Percentiles rank a stretch among this genome's conserved stretches.
Conservation (phyloP, 2,113 vertebrate species). For the Chunga burmeisteri region DNA sequence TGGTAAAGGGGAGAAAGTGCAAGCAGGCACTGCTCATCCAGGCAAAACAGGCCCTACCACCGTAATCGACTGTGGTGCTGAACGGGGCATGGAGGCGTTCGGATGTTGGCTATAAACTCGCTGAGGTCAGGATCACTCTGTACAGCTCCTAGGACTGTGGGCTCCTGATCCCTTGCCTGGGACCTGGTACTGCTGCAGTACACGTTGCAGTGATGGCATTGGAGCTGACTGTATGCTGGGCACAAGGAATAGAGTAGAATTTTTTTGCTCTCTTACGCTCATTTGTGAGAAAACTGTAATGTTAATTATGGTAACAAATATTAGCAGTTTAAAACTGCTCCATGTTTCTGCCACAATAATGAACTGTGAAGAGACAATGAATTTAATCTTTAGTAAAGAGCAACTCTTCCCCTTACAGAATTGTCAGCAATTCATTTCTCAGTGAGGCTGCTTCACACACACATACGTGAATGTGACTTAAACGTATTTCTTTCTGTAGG, state of each 20-base stretch:
- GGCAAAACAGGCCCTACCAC: background rate
- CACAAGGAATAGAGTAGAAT: background rate
- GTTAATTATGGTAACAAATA: background rate
- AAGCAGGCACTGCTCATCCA: background rate
- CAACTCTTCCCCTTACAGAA: background rate
- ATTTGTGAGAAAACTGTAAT: background rate
- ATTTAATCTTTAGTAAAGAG: background rate
- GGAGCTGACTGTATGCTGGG: background rate
- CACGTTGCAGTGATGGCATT: background rate
- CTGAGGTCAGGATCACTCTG: background rate
- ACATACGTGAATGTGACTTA: background rate
- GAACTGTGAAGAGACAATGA: background rate
- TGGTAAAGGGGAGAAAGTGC: background rate
- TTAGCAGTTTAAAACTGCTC: background rate
- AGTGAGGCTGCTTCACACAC: background rate
- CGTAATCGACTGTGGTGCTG: fast-evolving
- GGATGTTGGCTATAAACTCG: background rate
- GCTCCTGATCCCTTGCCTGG: background rate
- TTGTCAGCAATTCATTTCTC: background rate
- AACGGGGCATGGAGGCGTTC: fast-evolving
- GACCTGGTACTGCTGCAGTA: background rate
- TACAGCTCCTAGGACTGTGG: background rate
- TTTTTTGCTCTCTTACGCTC: background rate
- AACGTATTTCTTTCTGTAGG: background rate
- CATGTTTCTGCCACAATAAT: background rate